Percentiles rank a stretch among this genome's conserved stretches.
Evolutionary conservation across 2,113 vertebrate genomes (phyloP).

Genomic region (Coryphaenoides rupestris): DNA sequence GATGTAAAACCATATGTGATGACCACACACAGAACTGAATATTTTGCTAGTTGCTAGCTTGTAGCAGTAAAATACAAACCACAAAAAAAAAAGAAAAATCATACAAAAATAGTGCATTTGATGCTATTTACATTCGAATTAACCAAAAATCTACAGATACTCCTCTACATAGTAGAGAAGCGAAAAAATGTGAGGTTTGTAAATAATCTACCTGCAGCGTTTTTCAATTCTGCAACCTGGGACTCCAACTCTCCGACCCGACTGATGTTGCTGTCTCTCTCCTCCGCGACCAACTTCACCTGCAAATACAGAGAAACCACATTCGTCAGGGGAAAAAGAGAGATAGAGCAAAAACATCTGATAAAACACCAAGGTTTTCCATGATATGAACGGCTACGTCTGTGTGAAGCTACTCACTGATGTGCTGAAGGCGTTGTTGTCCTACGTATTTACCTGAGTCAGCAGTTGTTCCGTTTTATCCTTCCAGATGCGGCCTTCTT

Average conservation of each 20-base stretch:
- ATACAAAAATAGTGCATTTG: too few relatives aligned
- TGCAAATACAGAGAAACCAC: constrained; percentile 45
- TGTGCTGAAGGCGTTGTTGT: not conserved
- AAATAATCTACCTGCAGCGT: constrained; percentile 72
- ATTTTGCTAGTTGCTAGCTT: too few relatives aligned
- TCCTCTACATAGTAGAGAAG: too few relatives aligned
- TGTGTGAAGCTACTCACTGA: not conserved
- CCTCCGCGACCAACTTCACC: constrained; percentile 80
- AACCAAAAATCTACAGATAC: too few relatives aligned
- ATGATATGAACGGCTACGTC: not conserved
- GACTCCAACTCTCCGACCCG: constrained; percentile 81
- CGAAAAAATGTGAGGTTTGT: not conserved
- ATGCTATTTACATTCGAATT: too few relatives aligned
- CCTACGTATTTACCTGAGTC: constrained; percentile 73
- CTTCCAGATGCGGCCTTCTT: constrained; percentile 84
- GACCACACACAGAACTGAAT: too few relatives aligned
- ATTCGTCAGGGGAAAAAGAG: too few relatives aligned
- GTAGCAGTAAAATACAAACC: too few relatives aligned
- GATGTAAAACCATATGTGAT: too few relatives aligned
- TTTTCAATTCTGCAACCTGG: constrained; percentile 75
- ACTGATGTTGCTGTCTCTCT: constrained; percentile 76
- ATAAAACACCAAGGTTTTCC: not conserved
- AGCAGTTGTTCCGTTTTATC: constrained; percentile 84
- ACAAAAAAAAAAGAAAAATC: too few relatives aligned
- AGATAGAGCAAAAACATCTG: not conserved